phyloP scores from a whole-genome alignment of 2,113 vertebrate genomes.

The Laticauda laticaudata region DNA sequence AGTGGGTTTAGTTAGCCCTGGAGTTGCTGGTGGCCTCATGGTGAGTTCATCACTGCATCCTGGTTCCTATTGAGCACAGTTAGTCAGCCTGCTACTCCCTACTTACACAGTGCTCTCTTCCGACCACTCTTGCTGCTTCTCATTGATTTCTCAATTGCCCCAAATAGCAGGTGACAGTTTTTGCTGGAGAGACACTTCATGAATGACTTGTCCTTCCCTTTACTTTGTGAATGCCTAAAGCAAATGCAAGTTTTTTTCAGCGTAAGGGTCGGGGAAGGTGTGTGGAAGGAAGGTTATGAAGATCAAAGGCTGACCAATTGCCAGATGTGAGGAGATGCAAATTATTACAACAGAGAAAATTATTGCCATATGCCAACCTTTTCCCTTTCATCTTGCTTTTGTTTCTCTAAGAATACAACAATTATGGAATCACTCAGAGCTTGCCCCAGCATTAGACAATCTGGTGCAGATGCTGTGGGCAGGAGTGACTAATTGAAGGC shows the following conservation, averaged over 20 bases:
- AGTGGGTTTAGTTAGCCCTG: background rate
- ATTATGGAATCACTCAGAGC: background rate
- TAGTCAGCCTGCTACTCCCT: background rate
- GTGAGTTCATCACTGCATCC: background rate
- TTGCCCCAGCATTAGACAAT: background rate
- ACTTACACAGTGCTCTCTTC: background rate
- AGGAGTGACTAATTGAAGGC: background rate
- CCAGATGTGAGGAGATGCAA: background rate
- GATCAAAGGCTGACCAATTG: background rate
- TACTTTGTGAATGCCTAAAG: background rate
- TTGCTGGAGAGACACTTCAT: background rate
- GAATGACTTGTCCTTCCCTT: background rate
- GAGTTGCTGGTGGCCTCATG: background rate
- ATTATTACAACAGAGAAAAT: background rate
- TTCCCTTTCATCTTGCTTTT: background rate
- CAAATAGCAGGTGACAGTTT: background rate
- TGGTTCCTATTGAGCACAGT: background rate
- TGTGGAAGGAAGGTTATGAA: background rate
- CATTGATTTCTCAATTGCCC: background rate
- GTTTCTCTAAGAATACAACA: background rate
- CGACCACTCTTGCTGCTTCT: background rate
- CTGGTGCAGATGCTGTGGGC: background rate
- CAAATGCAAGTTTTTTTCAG: background rate
- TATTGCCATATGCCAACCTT: background rate
- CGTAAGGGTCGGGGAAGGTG: too few relatives aligned